Percentiles rank a stretch among this genome's conserved stretches.
These are phyloP conservation scores for Torymus tubicola DNA, from an alignment of 2,888 invertebrate genomes.

Conservation along the genomic window DNA sequence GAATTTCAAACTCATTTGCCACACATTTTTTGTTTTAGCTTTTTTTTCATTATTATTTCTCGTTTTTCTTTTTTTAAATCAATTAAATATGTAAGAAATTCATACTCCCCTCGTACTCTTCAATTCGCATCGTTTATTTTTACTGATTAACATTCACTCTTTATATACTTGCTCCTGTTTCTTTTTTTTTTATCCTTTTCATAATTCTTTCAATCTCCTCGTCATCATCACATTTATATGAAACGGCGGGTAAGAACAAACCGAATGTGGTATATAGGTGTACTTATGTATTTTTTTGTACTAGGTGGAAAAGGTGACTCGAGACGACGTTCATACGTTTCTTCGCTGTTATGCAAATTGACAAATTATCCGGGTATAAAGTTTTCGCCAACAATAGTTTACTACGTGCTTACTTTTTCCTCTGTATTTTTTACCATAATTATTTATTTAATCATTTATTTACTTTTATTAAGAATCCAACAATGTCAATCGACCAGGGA, in stretches of 20 bases:
- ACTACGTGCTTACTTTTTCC: slow-evolving; percentile 3
- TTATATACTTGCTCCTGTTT: slow-evolving; percentile 32
- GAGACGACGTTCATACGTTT: slow-evolving; percentile 46
- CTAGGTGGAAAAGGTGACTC: slow-evolving; percentile 61
- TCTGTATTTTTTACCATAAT: slow-evolving; percentile 41
- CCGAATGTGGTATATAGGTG: slow-evolving; percentile 61
- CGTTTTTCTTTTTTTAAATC: slow-evolving; percentile 48
- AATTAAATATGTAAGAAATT: slow-evolving; percentile 12
- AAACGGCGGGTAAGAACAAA: slow-evolving; percentile 53
- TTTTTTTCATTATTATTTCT: no score
- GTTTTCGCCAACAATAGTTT: slow-evolving; percentile 58
- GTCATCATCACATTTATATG: slow-evolving; percentile 60
- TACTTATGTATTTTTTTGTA: slow-evolving; percentile 51
- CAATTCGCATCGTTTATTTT: slow-evolving; percentile 36
- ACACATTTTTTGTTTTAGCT: slow-evolving; percentile 35
- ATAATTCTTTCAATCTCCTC: slow-evolving; percentile 49
- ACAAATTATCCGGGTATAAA: slow-evolving; percentile 62
- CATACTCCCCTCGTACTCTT: slow-evolving; percentile 10
- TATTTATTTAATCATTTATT: slow-evolving; percentile 22
- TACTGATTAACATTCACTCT: slow-evolving; percentile 56
- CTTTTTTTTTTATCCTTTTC: slow-evolving; percentile 46
- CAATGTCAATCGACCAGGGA: slow-evolving; percentile 49
- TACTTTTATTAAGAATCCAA: slow-evolving; percentile 61
- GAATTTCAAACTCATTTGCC: slow-evolving; percentile 35
- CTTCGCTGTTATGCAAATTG: slow-evolving; percentile 61